Percentiles rank a stretch among this genome's conserved stretches.
Conservation (phyloP, 1,140 invertebrate genomes). For the Caenorhabditis briggsae region DNA sequence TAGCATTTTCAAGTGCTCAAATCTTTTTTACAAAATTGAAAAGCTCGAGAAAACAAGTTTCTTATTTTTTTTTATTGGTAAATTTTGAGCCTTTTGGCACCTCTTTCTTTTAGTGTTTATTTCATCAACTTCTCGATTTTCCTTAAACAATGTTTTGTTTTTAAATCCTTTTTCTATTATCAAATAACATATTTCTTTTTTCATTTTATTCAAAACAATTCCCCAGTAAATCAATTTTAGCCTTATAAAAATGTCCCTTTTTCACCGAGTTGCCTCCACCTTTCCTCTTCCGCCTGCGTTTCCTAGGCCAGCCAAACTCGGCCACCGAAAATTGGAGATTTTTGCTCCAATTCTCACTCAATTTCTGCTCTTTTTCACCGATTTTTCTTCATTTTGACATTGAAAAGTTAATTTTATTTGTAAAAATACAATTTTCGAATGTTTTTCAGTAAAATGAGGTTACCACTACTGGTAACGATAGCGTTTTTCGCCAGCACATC, state of each 20-base stretch:
- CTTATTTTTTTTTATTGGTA: too few relatives aligned
- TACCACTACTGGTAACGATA: slow-evolving; percentile 27
- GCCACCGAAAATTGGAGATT: not conserved
- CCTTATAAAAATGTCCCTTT: too few relatives aligned
- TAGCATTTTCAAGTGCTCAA: too few relatives aligned
- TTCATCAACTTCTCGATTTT: too few relatives aligned
- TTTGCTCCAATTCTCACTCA: not conserved
- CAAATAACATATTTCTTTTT: too few relatives aligned
- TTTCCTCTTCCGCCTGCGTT: not conserved
- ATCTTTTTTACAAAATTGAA: too few relatives aligned
- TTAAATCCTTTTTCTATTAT: too few relatives aligned
- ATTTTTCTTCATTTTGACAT: not conserved
- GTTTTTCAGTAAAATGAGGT: slow-evolving; percentile 39
- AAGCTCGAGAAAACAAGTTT: too few relatives aligned
- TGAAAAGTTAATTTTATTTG: not conserved
- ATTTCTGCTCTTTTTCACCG: not conserved
- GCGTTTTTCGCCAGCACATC: not conserved
- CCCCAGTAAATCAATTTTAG: not conserved
- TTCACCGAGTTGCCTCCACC: not conserved
- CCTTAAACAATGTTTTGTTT: too few relatives aligned
- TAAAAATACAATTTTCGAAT: not conserved
- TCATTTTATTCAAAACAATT: too few relatives aligned
- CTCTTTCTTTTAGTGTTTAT: too few relatives aligned
- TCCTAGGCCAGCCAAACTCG: not conserved
- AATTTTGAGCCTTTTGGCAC: too few relatives aligned